Conservation (phyloP, 2,888 invertebrate species). For the Matsumyia berberina region DNA sequence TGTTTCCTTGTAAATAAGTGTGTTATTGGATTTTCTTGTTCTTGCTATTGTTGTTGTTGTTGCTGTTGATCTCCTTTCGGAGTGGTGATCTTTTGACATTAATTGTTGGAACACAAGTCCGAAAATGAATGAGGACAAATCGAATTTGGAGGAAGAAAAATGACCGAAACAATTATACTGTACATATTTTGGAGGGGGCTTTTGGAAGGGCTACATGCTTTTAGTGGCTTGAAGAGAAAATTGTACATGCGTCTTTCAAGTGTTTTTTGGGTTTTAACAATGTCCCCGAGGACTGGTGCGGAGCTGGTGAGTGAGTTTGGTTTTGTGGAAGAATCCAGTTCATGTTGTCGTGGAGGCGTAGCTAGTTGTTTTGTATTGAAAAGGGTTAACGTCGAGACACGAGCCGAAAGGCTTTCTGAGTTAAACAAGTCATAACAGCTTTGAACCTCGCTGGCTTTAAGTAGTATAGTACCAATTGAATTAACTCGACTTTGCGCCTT, state of each 20-base stretch:
- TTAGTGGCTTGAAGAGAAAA: constrained; percentile 31
- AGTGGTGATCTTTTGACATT: constrained; percentile 75
- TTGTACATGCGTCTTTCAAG: constrained; percentile 22
- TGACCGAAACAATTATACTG: constrained; percentile 37
- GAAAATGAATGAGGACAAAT: constrained; percentile 70
- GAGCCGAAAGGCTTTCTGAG: no score
- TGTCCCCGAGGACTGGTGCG: constrained; percentile 14
- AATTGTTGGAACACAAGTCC: constrained; percentile 67
- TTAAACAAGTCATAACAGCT: no score
- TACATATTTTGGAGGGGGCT: not conserved
- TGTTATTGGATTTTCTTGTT: constrained; percentile 49
- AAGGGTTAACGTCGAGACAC: no score
- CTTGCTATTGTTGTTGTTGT: not conserved
- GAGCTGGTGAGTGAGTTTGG: no score
- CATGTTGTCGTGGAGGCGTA: no score
- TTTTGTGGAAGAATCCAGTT: no score
- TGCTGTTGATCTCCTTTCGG: no score
- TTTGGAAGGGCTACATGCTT: not conserved
- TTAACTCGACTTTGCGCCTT: no score
- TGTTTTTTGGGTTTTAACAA: constrained; percentile 13
- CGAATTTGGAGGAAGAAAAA: constrained; percentile 63
- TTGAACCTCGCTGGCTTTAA: no score
- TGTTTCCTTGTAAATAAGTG: constrained; percentile 51
- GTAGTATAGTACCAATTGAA: no score
- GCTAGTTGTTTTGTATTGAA: no score